Conservation (phyloP, 2,797 vertebrate genomes). For the Myotis planiceps region DNA sequence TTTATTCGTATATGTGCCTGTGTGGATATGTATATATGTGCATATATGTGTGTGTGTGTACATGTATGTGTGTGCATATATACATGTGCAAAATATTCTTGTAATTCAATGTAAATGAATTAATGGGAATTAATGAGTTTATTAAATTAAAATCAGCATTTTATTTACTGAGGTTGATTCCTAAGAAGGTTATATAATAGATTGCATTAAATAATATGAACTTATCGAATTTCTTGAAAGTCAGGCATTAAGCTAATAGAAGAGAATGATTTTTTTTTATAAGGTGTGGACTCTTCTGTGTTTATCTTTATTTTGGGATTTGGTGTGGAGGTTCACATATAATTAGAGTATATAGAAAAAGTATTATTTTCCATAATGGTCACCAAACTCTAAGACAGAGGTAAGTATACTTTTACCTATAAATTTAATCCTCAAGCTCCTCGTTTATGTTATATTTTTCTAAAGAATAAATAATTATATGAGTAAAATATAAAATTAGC, state of each 20-base stretch:
- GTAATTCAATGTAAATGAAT: not conserved
- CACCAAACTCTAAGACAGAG: slow-evolving; percentile 19
- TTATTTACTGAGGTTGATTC: not conserved
- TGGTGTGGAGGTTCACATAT: not conserved
- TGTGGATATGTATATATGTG: not conserved
- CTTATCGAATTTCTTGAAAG: slow-evolving; percentile 56
- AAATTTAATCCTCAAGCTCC: not conserved
- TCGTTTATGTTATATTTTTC: slow-evolving; percentile 9
- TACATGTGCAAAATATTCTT: not conserved
- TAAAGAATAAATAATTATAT: slow-evolving; percentile 25
- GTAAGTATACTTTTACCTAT: slow-evolving; percentile 17
- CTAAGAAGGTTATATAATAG: not conserved
- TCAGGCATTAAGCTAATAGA: not conserved
- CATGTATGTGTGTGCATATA: not conserved
- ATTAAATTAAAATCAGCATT: not conserved
- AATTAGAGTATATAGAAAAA: slow-evolving; percentile 10
- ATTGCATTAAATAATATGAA: slow-evolving; percentile 20
- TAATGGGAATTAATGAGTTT: not conserved
- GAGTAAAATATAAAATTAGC: slow-evolving; percentile 26
- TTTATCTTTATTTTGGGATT: slow-evolving; percentile 13
- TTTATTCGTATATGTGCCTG: rapidly evolving
- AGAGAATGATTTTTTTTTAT: slow-evolving; percentile 46
- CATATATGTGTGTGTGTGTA: not conserved
- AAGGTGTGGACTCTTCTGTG: not conserved
- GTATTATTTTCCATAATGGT: not conserved